Conservation (phyloP, 2,113 vertebrate species). For the Cryptomyrus ogoouensis region DNA sequence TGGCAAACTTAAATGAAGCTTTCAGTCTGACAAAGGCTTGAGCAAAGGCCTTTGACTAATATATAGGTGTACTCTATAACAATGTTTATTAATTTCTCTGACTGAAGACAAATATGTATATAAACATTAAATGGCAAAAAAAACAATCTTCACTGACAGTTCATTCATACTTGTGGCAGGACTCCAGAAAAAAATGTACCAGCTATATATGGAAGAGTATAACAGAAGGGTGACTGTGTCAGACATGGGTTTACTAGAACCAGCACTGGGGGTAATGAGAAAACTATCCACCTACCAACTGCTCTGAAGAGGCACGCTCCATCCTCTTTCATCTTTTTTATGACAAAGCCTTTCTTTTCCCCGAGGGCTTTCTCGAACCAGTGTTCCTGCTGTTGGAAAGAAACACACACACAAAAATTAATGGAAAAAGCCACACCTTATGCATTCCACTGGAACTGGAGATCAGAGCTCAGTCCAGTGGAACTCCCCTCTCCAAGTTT, state of each 20-base stretch:
- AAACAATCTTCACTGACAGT: not conserved
- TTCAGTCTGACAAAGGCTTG: not conserved
- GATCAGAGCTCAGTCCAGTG: not conserved
- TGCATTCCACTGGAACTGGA: not conserved
- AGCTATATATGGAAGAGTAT: not conserved
- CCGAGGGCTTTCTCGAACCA: constrained; percentile 84
- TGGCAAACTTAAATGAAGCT: not conserved
- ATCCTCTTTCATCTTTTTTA: constrained; percentile 94
- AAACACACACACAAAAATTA: not conserved
- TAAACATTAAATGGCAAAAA: not conserved
- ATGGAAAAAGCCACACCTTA: not conserved
- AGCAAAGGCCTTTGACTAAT: not conserved
- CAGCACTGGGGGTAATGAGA: not conserved
- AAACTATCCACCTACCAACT: constrained; percentile 67
- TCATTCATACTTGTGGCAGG: not conserved
- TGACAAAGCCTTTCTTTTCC: constrained; percentile 92
- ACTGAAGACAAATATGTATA: not conserved
- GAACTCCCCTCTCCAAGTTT: not conserved
- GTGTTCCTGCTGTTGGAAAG: constrained; percentile 75
- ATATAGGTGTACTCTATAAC: not conserved
- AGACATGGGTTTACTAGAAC: not conserved
- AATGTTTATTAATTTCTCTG: not conserved
- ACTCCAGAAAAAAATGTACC: not conserved
- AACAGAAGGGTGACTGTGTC: not conserved
- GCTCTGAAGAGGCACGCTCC: constrained; percentile 89